Percentiles rank a stretch among this genome's conserved stretches.
phyloP scores from a whole-genome alignment of 2,888 invertebrate genomes.

The Drosophila prostipennis region DNA sequence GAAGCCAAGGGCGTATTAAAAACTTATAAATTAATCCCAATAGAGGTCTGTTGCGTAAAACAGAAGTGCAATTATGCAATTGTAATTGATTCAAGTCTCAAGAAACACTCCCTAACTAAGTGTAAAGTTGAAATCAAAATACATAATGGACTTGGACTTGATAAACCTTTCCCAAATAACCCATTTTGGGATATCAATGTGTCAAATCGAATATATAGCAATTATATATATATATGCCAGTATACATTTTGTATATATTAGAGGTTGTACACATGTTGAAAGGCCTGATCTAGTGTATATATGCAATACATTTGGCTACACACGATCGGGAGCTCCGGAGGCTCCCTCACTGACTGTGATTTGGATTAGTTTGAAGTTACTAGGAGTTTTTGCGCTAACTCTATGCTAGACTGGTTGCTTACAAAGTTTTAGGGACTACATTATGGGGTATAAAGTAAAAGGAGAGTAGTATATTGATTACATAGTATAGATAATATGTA shows the following conservation, averaged over 20 bases:
- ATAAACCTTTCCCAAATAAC: constrained; percentile 15
- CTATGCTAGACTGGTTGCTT: constrained; percentile 43
- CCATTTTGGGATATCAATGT: constrained; percentile 10
- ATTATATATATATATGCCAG: constrained; percentile 52
- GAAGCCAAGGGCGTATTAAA: constrained; percentile 57
- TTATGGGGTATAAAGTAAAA: constrained; percentile 29
- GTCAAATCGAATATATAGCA: constrained; percentile 42
- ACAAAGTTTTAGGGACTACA: constrained; percentile 34
- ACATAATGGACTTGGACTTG: constrained; percentile 6
- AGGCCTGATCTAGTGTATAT: constrained; percentile 64
- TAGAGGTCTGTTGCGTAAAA: constrained; percentile 18
- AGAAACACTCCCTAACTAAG: constrained; percentile 11
- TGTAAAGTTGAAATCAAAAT: constrained; percentile 13
- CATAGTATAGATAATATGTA: constrained; percentile 21
- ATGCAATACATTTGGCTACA: constrained; percentile 77
- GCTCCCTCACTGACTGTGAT: constrained; percentile 59
- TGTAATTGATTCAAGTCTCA: constrained; percentile 3
- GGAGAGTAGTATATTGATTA: constrained; percentile 48
- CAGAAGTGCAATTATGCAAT: constrained; percentile 6
- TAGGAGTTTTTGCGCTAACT: constrained; percentile 43
- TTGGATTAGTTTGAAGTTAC: constrained; percentile 48
- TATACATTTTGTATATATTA: constrained; percentile 51
- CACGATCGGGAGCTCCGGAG: constrained; percentile 52
- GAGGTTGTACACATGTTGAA: constrained; percentile 65
- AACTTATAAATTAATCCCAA: constrained; percentile 24